Percentiles rank a stretch among this genome's conserved stretches.
phyloP scores from a whole-genome alignment of 2,113 vertebrate species.

The Phyllostomus discolor region DNA sequence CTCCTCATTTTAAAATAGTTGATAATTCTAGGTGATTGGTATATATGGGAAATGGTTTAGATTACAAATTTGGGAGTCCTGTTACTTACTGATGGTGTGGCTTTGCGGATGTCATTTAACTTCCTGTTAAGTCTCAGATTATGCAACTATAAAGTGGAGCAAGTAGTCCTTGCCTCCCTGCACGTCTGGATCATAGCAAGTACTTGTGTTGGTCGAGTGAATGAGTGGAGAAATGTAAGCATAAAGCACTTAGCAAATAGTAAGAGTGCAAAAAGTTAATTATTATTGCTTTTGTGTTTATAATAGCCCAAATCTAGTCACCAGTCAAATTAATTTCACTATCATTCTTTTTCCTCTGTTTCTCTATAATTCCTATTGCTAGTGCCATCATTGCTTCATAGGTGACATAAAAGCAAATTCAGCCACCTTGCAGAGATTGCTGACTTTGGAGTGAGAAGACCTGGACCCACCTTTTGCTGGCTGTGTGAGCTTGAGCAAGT shows the following conservation, averaged over 20 bases:
- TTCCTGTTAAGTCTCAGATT: neutral
- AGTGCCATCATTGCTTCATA: neutral
- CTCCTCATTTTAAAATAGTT: constrained; percentile 3
- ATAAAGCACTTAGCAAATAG: neutral
- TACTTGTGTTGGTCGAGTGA: neutral
- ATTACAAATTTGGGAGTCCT: neutral
- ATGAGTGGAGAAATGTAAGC: neutral
- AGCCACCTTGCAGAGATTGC: neutral
- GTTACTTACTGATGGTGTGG: neutral
- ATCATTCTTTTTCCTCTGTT: neutral
- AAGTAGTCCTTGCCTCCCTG: neutral
- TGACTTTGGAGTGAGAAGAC: neutral
- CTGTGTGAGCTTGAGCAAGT: neutral
- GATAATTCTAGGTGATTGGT: neutral
- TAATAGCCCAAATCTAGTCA: neutral
- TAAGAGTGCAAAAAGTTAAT: neutral
- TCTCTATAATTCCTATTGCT: neutral
- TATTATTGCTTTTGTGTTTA: neutral
- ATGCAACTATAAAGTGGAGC: neutral
- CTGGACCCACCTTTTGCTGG: neutral
- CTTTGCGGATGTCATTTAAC: neutral
- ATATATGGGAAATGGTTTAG: neutral
- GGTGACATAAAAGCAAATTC: neutral
- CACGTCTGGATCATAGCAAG: neutral
- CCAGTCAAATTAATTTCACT: neutral